Percentiles rank a stretch among this genome's conserved stretches.
These are phyloP conservation scores for Nothoprocta pentlandii DNA, from an alignment of 2,113 vertebrate species.

Conservation along the genomic window DNA sequence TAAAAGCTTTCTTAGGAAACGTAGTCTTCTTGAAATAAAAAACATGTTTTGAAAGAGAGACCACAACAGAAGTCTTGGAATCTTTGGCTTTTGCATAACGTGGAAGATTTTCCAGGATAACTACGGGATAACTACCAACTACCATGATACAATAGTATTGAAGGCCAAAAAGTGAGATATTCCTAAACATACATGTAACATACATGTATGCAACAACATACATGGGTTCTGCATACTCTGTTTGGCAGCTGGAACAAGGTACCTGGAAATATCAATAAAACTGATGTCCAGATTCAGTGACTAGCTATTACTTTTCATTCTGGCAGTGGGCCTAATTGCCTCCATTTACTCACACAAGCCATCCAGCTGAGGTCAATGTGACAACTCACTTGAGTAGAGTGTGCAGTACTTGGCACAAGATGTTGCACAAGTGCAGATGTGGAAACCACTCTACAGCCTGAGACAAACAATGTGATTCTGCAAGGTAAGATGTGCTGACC, in stretches of 20 bases:
- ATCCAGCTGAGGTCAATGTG: conserved; percentile 22
- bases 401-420: conserved; percentile 35
- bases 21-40: conserved; percentile 48
- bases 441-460: conserved; percentile 36
- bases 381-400: conserved; percentile 33
- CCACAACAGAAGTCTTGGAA: conserved; percentile 71
- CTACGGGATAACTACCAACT: neutral
- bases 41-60: conserved; percentile 64
- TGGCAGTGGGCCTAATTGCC: neutral
- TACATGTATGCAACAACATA: neutral
- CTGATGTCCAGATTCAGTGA: conserved; percentile 27
- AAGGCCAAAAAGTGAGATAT: neutral
- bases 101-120: conserved; percentile 53
- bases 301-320: conserved; percentile 13
- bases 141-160: conserved; percentile 22
- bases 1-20: conserved; percentile 65
- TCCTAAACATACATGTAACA: neutral
- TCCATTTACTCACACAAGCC: conserved; percentile 35
- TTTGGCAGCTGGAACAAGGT: conserved; percentile 59
- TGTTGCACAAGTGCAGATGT: conserved; percentile 64
- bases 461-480: neutral
- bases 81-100: conserved; percentile 66
- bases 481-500: conserved; percentile 2
- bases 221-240: neutral
- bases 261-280: conserved; percentile 50